Base-by-base conservation (phyloP, 2,888 invertebrate species). In the Hydrotaea diabolus region DNA sequence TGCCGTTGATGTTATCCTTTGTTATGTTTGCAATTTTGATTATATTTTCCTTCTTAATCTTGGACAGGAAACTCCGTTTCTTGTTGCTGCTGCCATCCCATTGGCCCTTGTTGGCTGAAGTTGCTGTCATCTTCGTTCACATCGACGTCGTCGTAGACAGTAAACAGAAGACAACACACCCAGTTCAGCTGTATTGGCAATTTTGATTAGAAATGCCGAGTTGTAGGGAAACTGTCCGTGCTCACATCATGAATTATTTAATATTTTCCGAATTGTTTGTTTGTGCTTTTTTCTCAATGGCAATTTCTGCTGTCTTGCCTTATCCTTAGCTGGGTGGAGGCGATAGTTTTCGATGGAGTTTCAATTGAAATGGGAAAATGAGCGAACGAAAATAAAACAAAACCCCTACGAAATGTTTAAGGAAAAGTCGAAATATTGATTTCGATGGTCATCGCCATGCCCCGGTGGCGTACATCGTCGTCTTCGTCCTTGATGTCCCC, bases 181-280 rank as follows among this genome's bases (percentile, higher is more conserved):
- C 72, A 75, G 75, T 81, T 72, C 11, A 75, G 49, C 72, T 82
- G 76, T 78, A 62, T 79, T 85, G 82, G 73, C 78, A 77, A 76
- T 82, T 85, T 82, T 82, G 73, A 81, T 82, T 77, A 72, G 76
- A 84, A 81, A 82, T 74, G 79, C 73, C 53, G 21, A 39, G 43
- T 9, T n/a, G 11, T 15, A 8, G n/a, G 7, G 19, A 69, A 26
- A 4, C 55, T 11, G 8, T 31, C n/a, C 31, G n/a, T 49, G 5
- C 17, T 62, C 62, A 78, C 77, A 82, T 79, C 79, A 82, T 82
- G 82, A 85, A 82, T 82, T 85, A 82, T 85, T 85, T 79, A 82
- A 82, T 76, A 69, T 79, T 77, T 79, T 76, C n/a, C n/a, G n/a
- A n/a, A n/a, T n/a, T 82, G 31, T 31, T 31, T 31, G 31, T 31